A percentile compares a stretch with the other conserved stretches of the same genome.
phyloP scores from a whole-genome alignment of 2,113 vertebrate species.

The Scomber japonicus region DNA sequence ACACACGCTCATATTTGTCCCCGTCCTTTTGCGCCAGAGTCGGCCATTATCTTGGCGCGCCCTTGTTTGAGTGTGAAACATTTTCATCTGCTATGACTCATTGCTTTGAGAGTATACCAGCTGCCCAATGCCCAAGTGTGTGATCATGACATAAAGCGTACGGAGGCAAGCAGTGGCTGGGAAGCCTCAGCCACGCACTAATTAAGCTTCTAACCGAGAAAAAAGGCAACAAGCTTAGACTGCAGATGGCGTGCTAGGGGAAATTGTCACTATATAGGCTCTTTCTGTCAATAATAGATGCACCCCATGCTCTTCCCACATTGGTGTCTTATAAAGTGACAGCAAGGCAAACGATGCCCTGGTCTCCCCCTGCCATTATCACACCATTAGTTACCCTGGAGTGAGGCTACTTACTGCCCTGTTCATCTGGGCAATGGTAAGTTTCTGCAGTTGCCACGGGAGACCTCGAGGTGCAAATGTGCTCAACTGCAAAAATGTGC shows the following conservation, averaged over 20 bases:
- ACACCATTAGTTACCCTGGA: neutral
- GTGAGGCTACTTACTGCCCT: neutral
- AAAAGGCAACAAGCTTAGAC: slow-evolving; percentile 53
- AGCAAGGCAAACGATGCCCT: neutral
- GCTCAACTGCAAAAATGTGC: neutral
- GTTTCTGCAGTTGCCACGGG: neutral
- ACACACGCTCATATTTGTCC: slow-evolving; percentile 20
- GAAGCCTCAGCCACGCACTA: slow-evolving; percentile 67
- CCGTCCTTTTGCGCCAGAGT: slow-evolving; percentile 48
- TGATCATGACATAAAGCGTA: slow-evolving; percentile 70
- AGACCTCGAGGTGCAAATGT: slow-evolving; percentile 28
- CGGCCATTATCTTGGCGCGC: slow-evolving; percentile 68
- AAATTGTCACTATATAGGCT: slow-evolving; percentile 25
- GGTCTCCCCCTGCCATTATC: slow-evolving; percentile 29
- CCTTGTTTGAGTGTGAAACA: slow-evolving; percentile 75
- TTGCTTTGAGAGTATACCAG: slow-evolving; percentile 69
- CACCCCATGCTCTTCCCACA: neutral
- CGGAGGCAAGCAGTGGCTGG: slow-evolving; percentile 53
- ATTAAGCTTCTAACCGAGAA: slow-evolving; percentile 71
- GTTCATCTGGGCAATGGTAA: neutral
- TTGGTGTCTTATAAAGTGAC: slow-evolving; percentile 8
- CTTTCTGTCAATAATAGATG: slow-evolving; percentile 25
- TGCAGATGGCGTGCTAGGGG: slow-evolving; percentile 58
- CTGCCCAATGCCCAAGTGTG: slow-evolving; percentile 77
- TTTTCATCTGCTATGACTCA: slow-evolving; percentile 77